phyloP scores from a whole-genome alignment of 2,797 vertebrate species.

The Chiroxiphia lanceolata region DNA sequence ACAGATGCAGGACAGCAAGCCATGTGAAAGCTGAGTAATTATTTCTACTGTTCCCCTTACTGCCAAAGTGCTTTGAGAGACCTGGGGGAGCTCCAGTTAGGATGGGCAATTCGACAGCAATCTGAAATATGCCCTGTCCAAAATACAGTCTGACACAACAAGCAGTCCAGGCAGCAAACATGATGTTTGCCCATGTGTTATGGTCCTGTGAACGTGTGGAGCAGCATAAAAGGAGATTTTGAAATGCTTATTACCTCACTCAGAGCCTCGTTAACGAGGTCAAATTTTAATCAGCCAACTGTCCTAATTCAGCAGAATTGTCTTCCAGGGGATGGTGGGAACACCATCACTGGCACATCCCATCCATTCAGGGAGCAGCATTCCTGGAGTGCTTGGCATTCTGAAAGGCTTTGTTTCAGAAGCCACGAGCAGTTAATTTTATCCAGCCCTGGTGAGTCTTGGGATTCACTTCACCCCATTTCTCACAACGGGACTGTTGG shows the following conservation, averaged over 20 bases:
- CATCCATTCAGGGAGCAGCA: not conserved
- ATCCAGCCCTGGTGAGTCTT: not conserved
- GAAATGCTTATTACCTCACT: not conserved
- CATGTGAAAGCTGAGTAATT: not conserved
- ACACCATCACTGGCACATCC: not conserved
- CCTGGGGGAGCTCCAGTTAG: not conserved
- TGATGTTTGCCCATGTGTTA: not conserved
- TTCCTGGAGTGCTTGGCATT: constrained; percentile 5
- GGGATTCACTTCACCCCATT: not conserved
- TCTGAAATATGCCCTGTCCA: not conserved
- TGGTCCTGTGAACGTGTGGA: not conserved
- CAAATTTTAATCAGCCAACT: constrained; percentile 24
- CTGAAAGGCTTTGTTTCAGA: not conserved
- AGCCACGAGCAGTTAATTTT: not conserved
- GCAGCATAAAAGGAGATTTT: not conserved
- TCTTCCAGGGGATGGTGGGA: not conserved
- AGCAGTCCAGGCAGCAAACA: not conserved
- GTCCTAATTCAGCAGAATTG: not conserved
- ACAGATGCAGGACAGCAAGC: not conserved
- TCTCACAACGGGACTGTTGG: not conserved
- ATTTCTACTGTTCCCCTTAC: not conserved
- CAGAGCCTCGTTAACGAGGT: not conserved
- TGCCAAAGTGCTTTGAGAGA: not conserved
- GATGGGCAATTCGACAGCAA: not conserved
- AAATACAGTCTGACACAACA: not conserved